Evolutionary conservation across 2,113 vertebrate species (phyloP).

Genomic region (Spilogale gracilis): DNA sequence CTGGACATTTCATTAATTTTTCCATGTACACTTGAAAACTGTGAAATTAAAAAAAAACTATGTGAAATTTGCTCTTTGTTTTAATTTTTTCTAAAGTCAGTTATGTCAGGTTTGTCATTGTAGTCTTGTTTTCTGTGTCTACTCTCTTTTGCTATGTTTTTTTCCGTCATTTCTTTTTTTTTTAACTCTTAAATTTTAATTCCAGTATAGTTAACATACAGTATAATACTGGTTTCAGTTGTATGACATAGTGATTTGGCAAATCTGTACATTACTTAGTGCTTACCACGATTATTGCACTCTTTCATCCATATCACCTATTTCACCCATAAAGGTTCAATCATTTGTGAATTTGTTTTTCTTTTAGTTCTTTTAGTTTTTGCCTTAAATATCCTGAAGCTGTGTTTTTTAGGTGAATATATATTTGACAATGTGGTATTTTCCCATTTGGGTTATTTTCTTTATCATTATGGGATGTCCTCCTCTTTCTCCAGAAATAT

Average conservation of each 20-base stretch:
- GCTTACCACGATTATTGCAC: no score
- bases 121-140: not conserved
- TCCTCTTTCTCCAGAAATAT: not conserved
- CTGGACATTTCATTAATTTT: not conserved
- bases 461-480: not conserved
- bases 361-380: not conserved
- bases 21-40: not conserved
- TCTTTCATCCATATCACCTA: no score
- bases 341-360: constrained; percentile 28
- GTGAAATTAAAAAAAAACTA: not conserved
- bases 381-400: not conserved
- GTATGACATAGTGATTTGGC: no score
- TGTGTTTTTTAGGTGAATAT: not conserved
- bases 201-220: no score
- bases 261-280: no score
- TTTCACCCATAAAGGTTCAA: not conserved
- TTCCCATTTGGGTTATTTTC: not conserved
- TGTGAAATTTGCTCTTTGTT: not conserved
- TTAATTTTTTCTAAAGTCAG: constrained; percentile 2
- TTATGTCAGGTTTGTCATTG: not conserved
- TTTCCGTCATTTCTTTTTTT: not conserved
- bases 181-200: no score
- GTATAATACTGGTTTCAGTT: no score
- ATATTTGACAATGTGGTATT: not conserved
- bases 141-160: not conserved